These are phyloP conservation scores for Taurulus bubalis DNA, from an alignment of 2,113 vertebrate genomes.

Conservation along the genomic window DNA sequence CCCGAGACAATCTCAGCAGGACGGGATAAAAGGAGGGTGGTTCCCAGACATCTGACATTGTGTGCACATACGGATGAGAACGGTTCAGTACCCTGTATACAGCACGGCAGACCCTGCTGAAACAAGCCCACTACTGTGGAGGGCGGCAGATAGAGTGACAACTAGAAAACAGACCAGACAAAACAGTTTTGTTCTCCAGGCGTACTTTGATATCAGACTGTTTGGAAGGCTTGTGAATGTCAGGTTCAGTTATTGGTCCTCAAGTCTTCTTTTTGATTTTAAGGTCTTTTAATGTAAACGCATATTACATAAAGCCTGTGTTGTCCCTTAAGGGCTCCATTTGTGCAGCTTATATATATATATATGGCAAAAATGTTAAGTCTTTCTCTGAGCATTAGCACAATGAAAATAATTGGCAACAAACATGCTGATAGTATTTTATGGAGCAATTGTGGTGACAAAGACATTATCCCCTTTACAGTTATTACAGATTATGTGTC, in stretches of 20 bases:
- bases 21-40: background rate
- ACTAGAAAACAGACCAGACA: slow-evolving; percentile 69
- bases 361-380: slow-evolving; percentile 6
- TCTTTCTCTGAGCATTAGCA: slow-evolving; percentile 1
- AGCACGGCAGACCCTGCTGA: slow-evolving; percentile 54
- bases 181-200: slow-evolving; percentile 77
- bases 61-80: slow-evolving; percentile 50
- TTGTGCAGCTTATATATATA: slow-evolving; percentile 24
- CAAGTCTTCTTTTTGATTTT: slow-evolving; percentile 46
- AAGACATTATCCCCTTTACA: background rate
- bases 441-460: background rate
- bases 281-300: slow-evolving; percentile 38
- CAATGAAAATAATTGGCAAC: slow-evolving; percentile 16
- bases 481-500: background rate
- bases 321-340: slow-evolving; percentile 6
- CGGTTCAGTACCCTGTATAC: slow-evolving; percentile 51
- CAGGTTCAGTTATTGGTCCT: slow-evolving; percentile 53
- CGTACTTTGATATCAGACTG: slow-evolving; percentile 66
- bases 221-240: slow-evolving; percentile 56
- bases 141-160: slow-evolving; percentile 77
- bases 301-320: slow-evolving; percentile 8
- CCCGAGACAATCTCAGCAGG: slow-evolving; percentile 7
- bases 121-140: slow-evolving; percentile 79
- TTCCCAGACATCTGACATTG: slow-evolving; percentile 61
- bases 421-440: slow-evolving; percentile 11